phyloP scores from a whole-genome alignment of 2,113 vertebrate species.

The Phrynocephalus versicolor region DNA sequence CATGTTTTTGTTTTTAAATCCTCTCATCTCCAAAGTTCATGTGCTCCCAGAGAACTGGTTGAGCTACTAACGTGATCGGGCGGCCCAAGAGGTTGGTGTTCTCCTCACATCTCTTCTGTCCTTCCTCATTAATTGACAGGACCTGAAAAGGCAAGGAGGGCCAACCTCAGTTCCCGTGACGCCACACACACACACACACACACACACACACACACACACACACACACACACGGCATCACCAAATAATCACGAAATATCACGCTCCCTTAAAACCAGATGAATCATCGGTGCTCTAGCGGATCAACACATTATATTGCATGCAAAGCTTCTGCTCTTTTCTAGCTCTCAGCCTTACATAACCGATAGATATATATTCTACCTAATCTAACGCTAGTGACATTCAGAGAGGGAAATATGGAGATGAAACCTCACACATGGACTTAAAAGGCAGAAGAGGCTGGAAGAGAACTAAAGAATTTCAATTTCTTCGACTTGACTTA shows the following conservation, averaged over 20 bases:
- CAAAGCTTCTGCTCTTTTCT: no score
- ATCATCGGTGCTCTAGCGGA: background rate
- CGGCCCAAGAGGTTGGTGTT: slow-evolving; percentile 79
- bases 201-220: no score
- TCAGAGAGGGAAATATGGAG: background rate
- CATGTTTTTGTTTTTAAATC: background rate
- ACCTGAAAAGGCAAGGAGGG: slow-evolving; percentile 69
- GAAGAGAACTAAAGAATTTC: no score
- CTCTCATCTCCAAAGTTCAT: background rate
- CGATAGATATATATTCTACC: background rate
- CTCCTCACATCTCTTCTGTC: slow-evolving; percentile 83
- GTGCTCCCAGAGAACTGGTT: background rate
- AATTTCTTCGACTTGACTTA: no score
- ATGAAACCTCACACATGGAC: background rate
- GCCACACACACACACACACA: no score
- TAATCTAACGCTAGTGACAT: background rate
- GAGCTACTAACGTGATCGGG: slow-evolving; percentile 79
- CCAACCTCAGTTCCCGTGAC: background rate
- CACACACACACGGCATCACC: no score
- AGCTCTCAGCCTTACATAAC: background rate
- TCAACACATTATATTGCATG: background rate
- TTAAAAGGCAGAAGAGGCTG: no score
- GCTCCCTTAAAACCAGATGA: no score
- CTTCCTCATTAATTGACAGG: slow-evolving; percentile 83
- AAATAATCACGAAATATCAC: no score